phyloP scores from a whole-genome alignment of 1,140 invertebrate genomes.

The silkworm (Bombyx mori) region ASM3026992v2 NC_085121.1:4816001-4816500 shows the following conservation, averaged over 20 bases:
- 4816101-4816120: too few species aligned
- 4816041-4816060: too few species aligned
- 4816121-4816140: too few species aligned
- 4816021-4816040: too few species aligned
- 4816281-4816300: slow-evolving; percentile 2
- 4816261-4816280: background rate
- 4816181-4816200: background rate
- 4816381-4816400: background rate
- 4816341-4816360: slow-evolving; percentile 1
- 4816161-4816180: background rate
- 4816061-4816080: too few species aligned
- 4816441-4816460: too few species aligned
- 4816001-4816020: too few species aligned
- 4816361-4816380: background rate
- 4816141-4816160: background rate
- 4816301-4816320: background rate
- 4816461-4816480: too few species aligned
- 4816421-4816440: too few species aligned
- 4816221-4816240: background rate
- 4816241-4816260: background rate
- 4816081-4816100: too few species aligned
- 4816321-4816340: background rate
- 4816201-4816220: slow-evolving; percentile 3
- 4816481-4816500: too few species aligned
- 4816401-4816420: background rate